Percentiles rank a stretch among this genome's conserved stretches.
These are phyloP conservation scores for Acrossocheilus fasciatus DNA, from an alignment of 2,797 vertebrate genomes.

Conservation along the genomic window DNA sequence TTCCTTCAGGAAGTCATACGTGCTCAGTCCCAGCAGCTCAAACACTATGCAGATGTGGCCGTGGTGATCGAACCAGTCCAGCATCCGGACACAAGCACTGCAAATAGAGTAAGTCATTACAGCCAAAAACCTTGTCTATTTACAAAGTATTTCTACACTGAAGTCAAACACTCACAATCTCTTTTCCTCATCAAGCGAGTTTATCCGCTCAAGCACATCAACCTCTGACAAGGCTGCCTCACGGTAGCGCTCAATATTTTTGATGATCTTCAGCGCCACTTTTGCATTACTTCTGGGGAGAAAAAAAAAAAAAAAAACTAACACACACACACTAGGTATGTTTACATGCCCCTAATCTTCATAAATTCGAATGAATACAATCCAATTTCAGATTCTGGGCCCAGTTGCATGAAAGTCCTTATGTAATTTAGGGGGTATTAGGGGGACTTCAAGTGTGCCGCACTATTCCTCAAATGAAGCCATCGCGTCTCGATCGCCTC, in stretches of 20 bases:
- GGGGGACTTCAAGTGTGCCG: too few species aligned
- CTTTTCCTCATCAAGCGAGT: conserved; percentile 84
- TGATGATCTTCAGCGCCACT: conserved; percentile 97
- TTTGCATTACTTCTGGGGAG: conserved; percentile 83
- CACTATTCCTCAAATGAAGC: too few species aligned
- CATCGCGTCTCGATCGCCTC: too few species aligned
- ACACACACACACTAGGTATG: not conserved
- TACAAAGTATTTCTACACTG: not conserved
- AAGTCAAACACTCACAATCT: conserved; percentile 83
- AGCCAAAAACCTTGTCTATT: not conserved
- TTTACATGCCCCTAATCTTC: not conserved
- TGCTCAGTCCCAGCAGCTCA: conserved; percentile 96
- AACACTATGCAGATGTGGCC: conserved; percentile 95
- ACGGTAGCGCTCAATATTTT: conserved; percentile 96
- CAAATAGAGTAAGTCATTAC: not conserved
- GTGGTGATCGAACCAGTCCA: conserved; percentile 96
- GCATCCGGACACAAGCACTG: conserved; percentile 93
- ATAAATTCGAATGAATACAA: not conserved
- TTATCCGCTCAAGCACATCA: conserved; percentile 91
- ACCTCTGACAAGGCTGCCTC: conserved; percentile 96
- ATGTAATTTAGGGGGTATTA: too few species aligned
- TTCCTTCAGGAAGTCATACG: conserved; percentile 96
- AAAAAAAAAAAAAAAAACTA: not conserved
- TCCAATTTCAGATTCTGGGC: not conserved
- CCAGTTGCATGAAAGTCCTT: too few species aligned